Evolutionary conservation across 2,113 vertebrate species (phyloP), one percentile per base, ranked within the genome.

Genomic region (Eidolon helvum): DNA sequence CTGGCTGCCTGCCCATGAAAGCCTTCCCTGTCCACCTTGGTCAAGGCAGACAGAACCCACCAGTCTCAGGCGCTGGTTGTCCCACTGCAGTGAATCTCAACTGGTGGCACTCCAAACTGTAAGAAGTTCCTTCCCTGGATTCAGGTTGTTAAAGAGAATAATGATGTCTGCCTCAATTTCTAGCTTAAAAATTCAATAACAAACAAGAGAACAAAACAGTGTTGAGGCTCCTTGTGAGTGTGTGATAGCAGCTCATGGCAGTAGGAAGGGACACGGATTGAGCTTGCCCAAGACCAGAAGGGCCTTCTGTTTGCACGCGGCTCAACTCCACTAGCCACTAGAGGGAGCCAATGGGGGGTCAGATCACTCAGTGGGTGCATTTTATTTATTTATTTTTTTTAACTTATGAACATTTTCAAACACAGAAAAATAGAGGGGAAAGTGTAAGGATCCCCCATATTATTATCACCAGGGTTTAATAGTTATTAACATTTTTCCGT

Each of bases 11-110:
- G 15, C 6, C 30, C 1, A 6, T 6, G 65, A 38, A 80, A 82
- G 12, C 28, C 53, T 61, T 57, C 21, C 35, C 53, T 10, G 11
- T 2, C n/a, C 38, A 48, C 33, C 14, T 53, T 35, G 19, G 16
- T 10, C 16, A 28, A 30, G 65, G 22, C 21, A n/a, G 75, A 85
- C 40, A 45, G 95, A 87, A 48, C 4, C 43, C 59, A 18, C 45
- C 69, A 26, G 26, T 45, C 30, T 33, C 35, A 33, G 40, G 16
- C 1, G 4, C 6, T 0, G 1, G 7, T 4, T 22, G 14, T 33
- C 22, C 55, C 24, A 7, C 12, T 21, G 5, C 33, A n/a, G 65
- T 16, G 7, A 14, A 24, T 26, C 38, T 35, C 74, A 50, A 21
- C 71, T 40, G 66, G 24, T 40, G 48, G 48, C 11, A 40, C 26